These are phyloP conservation scores for Sphenodon punctatus DNA, from an alignment of 2,797 vertebrate genomes.

Conservation along the genomic window DNA sequence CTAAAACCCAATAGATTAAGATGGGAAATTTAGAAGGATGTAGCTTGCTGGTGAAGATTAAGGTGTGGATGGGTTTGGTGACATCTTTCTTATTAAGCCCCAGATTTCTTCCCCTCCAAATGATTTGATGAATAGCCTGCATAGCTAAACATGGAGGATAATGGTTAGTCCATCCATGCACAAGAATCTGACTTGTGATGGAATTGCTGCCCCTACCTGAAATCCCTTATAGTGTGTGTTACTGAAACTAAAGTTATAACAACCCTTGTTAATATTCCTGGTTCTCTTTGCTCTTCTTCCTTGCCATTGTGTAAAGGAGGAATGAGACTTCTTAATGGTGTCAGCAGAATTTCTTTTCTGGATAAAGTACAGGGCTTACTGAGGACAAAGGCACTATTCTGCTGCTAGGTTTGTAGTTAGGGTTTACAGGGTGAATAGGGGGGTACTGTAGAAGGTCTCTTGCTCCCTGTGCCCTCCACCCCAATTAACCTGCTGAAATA, in stretches of 20 bases:
- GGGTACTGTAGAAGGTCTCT: background rate
- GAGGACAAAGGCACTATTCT: fast-evolving
- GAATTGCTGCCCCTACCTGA: background rate
- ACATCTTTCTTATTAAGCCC: background rate
- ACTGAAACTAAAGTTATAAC: background rate
- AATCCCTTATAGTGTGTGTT: background rate
- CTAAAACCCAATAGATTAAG: background rate
- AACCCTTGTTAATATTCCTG: background rate
- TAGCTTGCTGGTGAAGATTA: background rate
- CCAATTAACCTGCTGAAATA: background rate
- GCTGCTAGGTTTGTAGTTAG: background rate
- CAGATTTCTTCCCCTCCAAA: background rate
- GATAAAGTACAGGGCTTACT: background rate
- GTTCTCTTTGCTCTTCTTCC: background rate
- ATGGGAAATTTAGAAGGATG: background rate
- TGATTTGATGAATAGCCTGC: background rate
- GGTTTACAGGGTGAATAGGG: fast-evolving
- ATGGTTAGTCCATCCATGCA: background rate
- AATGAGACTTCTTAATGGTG: background rate
- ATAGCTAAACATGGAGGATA: background rate
- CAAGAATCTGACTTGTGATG: background rate
- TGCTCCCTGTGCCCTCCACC: background rate
- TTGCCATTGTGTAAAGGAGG: background rate
- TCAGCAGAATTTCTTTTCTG: background rate
- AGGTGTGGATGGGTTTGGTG: background rate